Percentiles rank a stretch among this genome's conserved stretches.
Conservation (phyloP, 2,113 vertebrate species). For the Corapipo altera region DNA sequence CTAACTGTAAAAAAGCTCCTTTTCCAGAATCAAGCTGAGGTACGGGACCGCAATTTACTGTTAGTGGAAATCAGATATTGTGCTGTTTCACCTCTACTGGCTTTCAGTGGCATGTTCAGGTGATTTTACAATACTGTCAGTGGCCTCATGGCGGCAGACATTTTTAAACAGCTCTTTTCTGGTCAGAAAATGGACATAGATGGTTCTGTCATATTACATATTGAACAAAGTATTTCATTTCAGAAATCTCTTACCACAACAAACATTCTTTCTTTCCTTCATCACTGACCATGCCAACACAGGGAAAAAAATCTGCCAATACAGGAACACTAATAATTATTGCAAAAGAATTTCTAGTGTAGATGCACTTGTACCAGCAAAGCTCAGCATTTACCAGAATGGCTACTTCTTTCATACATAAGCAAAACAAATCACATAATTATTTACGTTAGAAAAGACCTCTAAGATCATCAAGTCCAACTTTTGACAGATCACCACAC, state of each 20-base stretch:
- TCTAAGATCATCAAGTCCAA: not conserved
- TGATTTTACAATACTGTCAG: not conserved
- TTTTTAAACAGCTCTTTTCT: not conserved
- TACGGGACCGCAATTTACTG: not conserved
- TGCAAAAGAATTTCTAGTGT: not conserved
- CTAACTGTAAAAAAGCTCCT: not conserved
- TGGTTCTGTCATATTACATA: not conserved
- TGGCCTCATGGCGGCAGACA: not conserved
- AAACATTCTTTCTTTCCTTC: not conserved
- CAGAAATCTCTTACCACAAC: not conserved
- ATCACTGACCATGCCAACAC: not conserved
- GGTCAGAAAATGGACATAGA: not conserved
- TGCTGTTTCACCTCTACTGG: not conserved
- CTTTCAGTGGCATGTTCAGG: not conserved
- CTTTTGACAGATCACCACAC: not conserved
- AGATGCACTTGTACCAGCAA: not conserved
- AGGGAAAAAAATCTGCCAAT: not conserved
- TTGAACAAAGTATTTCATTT: not conserved
- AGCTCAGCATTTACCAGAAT: not conserved
- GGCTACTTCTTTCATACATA: not conserved
- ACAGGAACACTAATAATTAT: not conserved
- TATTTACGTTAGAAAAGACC: not conserved
- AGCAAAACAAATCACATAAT: not conserved
- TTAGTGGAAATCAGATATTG: not conserved
- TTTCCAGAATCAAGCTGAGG: not conserved